Evolutionary conservation across 2,797 vertebrate species (phyloP).

Genomic region (Cichlasoma orientale): DNA sequence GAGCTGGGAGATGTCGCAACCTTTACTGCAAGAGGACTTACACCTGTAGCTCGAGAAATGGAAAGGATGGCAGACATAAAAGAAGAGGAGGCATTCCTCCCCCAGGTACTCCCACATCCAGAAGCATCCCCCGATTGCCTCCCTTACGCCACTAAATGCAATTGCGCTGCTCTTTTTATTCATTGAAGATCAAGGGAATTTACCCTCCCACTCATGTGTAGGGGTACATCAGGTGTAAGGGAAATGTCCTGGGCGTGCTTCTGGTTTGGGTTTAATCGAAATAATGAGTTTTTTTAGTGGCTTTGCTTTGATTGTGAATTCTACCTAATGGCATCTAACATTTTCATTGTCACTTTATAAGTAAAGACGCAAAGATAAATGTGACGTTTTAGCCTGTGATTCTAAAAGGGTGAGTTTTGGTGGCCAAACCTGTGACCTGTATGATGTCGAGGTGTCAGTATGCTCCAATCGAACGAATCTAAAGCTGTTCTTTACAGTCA

Average conservation of each 20-base stretch:
- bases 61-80: slow-evolving; percentile 17
- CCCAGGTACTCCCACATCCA: slow-evolving; percentile 48
- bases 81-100: slow-evolving; percentile 63
- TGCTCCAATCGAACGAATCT: not conserved
- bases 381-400: slow-evolving; percentile 31
- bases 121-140: slow-evolving; percentile 51
- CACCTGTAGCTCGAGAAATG: slow-evolving; percentile 64
- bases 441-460: slow-evolving; percentile 9
- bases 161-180: slow-evolving; percentile 22
- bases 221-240: slow-evolving; percentile 18
- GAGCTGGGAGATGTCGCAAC: slow-evolving; percentile 87
- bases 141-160: slow-evolving; percentile 11
- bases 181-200: slow-evolving; percentile 20
- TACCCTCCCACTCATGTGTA: slow-evolving; percentile 17
- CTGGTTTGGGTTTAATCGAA: slow-evolving; percentile 53
- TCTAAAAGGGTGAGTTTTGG: slow-evolving; percentile 38
- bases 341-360: slow-evolving; percentile 43
- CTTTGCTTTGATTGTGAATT: slow-evolving; percentile 75
- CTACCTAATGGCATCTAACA: slow-evolving; percentile 46
- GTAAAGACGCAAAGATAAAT: slow-evolving; percentile 18
- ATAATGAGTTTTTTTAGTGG: slow-evolving; percentile 60
- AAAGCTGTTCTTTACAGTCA: not conserved
- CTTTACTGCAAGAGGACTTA: slow-evolving; percentile 84
- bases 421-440: slow-evolving; percentile 25
- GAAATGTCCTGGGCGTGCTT: slow-evolving; percentile 51